phyloP scores from a whole-genome alignment of 2,797 vertebrate species.

The Lacerta viridis region DNA sequence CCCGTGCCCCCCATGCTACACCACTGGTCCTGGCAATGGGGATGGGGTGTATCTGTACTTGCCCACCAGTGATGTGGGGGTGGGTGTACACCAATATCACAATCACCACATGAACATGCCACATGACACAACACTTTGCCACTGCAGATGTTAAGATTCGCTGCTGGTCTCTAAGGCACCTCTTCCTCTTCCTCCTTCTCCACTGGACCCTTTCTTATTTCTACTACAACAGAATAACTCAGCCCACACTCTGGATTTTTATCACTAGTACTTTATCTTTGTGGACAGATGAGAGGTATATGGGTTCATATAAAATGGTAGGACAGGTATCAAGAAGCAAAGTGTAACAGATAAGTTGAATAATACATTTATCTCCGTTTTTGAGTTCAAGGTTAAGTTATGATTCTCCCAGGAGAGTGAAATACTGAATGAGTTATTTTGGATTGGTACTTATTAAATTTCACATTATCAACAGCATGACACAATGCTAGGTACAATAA shows the following conservation, averaged over 20 bases:
- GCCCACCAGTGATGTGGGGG: too few relatives aligned
- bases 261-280: slow-evolving; percentile 3
- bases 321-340: slow-evolving; percentile 43
- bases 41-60: too few relatives aligned
- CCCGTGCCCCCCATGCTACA: too few relatives aligned
- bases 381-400: slow-evolving; percentile 14
- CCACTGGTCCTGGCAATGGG: too few relatives aligned
- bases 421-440: not conserved
- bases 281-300: slow-evolving; percentile 1
- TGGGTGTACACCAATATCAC: too few relatives aligned
- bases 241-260: not conserved
- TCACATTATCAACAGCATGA: accelerated
- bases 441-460: accelerated
- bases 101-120: too few relatives aligned
- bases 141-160: not conserved
- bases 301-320: not conserved
- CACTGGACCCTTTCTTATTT: not conserved
- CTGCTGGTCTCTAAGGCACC: not conserved
- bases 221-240: not conserved
- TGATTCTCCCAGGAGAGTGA: slow-evolving; percentile 18
- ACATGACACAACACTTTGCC: not conserved
- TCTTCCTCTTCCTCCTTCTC: too few relatives aligned
- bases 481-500: not conserved
- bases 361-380: slow-evolving; percentile 32
- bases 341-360: slow-evolving; percentile 18